These are phyloP conservation scores for Rhincodon typus DNA, from an alignment of 2,797 vertebrate species.

Conservation along the genomic window DNA sequence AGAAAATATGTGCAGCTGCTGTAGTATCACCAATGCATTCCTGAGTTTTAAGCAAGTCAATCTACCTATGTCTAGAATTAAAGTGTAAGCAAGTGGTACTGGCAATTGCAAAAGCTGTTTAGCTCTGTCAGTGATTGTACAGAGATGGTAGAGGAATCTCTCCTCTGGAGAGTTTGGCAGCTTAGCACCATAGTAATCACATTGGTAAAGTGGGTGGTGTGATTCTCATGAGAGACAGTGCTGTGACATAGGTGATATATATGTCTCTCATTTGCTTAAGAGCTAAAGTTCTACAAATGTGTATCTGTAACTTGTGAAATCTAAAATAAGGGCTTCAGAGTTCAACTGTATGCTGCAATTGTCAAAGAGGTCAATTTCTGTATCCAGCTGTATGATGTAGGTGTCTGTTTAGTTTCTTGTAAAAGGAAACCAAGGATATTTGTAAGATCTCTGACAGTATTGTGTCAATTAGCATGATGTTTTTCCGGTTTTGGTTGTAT, in stretches of 20 bases:
- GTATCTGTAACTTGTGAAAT: neutral
- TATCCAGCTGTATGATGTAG: neutral
- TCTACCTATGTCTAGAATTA: neutral
- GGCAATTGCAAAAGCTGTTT: neutral
- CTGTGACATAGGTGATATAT: neutral
- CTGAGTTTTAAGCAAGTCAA: neutral
- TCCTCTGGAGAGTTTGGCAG: neutral
- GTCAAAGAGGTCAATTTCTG: neutral
- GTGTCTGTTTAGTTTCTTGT: neutral
- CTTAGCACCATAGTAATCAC: neutral
- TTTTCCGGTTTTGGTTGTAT: neutral
- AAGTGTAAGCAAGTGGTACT: neutral
- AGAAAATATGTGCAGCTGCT: neutral
- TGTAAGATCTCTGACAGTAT: neutral
- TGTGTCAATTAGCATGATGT: neutral
- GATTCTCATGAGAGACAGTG: neutral
- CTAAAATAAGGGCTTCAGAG: neutral
- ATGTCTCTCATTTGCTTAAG: neutral
- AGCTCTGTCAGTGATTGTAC: neutral
- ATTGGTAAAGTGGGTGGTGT: neutral
- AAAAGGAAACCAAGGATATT: neutral
- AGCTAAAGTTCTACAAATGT: neutral
- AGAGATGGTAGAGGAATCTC: neutral
- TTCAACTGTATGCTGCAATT: neutral
- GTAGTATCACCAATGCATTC: neutral